phyloP scores from a whole-genome alignment of 1,140 invertebrate species.

The Meloidogyne chitwoodi region DNA sequence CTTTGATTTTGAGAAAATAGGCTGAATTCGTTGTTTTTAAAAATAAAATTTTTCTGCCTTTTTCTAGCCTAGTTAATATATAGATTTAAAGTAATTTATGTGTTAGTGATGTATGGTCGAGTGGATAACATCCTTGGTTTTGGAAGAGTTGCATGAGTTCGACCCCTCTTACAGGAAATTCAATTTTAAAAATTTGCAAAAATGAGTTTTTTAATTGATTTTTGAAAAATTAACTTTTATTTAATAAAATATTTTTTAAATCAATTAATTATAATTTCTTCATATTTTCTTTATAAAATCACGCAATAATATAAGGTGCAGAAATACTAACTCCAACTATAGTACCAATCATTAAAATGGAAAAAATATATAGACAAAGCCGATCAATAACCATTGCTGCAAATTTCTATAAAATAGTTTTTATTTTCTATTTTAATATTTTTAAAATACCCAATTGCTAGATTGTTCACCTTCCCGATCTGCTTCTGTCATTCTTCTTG shows the following conservation, averaged over 20 bases:
- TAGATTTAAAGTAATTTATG: too few species aligned
- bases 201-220: too few species aligned
- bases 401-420: background rate
- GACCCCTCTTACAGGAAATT: too few species aligned
- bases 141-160: too few species aligned
- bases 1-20: background rate
- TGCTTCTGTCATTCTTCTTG: slow-evolving; percentile 55
- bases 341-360: slow-evolving; percentile 61
- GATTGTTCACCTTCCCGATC: slow-evolving; percentile 60
- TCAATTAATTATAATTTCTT: background rate
- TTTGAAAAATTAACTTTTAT: too few species aligned
- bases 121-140: too few species aligned
- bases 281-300: background rate
- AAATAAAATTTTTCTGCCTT: too few species aligned
- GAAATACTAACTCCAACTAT: slow-evolving; percentile 59
- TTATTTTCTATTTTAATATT: slow-evolving; percentile 48
- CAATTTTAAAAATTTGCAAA: too few species aligned
- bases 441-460: slow-evolving; percentile 65
- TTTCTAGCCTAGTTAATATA: too few species aligned
- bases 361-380: slow-evolving; percentile 63
- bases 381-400: slow-evolving; percentile 62
- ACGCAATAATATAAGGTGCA: slow-evolving; percentile 53
- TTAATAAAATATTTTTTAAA: background rate
- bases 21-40: background rate
- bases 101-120: too few species aligned